phyloP scores from a whole-genome alignment of 2,113 vertebrate species.

The Ahaetulla prasina region DNA sequence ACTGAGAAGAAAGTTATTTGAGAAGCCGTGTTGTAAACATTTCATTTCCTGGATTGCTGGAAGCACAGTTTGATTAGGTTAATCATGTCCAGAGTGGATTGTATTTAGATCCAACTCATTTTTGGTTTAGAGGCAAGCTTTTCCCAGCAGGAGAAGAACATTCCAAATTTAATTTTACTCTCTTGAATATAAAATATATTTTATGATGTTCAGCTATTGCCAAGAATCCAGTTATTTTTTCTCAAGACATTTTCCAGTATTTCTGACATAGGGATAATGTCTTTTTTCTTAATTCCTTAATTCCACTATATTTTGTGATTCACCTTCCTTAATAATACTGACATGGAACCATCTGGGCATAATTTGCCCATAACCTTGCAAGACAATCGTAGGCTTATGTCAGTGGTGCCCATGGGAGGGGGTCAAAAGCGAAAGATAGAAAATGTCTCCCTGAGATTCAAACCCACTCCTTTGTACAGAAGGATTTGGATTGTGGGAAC shows the following conservation, averaged over 20 bases:
- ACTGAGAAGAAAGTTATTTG: constrained; percentile 27
- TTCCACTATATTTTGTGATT: not conserved
- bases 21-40: constrained; percentile 27
- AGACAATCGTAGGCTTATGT: not conserved
- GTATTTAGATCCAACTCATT: not conserved
- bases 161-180: not conserved
- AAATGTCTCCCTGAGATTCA: not conserved
- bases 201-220: not conserved
- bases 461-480: not conserved
- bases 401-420: not conserved
- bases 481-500: not conserved
- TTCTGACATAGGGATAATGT: not conserved
- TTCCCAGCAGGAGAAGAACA: not conserved
- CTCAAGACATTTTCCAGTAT: not conserved
- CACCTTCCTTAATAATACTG: not conserved
- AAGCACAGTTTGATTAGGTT: not conserved
- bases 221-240: not conserved
- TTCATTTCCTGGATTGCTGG: constrained; percentile 28
- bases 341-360: not conserved
- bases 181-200: not conserved
- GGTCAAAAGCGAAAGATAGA: not conserved
- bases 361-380: not conserved
- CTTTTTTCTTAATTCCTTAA: not conserved
- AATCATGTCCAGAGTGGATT: not conserved
- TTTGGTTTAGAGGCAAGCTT: constrained; percentile 13